Evolutionary conservation across 2,888 invertebrate species (phyloP), one percentile per base, ranked within the genome.

Genomic region (Tridacna gigas): DNA sequence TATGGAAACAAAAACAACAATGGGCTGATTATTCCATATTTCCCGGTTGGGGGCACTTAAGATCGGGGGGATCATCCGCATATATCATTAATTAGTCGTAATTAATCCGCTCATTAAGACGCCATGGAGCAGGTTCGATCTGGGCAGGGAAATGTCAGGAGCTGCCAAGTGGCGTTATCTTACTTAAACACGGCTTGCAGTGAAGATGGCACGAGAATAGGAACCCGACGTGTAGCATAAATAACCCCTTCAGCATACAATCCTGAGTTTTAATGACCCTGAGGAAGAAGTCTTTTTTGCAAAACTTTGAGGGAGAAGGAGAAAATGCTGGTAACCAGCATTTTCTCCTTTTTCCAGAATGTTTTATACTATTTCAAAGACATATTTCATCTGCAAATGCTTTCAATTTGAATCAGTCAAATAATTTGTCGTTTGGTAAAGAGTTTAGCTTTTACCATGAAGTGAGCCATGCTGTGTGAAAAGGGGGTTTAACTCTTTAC

Each of bases 101-200:
- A 67, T 67, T 67, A 67, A 67, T 67, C 15, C 67, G 37, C 37
- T 67, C 67, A 67, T 67, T 67, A 67, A 45, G 67, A 37, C 7
- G 67, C 45, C 45, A 15, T 45, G 67, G 67, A 37, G 45, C 67
- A 67, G 45, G 67, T 67, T 45, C 67, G 67, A 67, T 67, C 67
- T 67, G 67, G 67, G 45, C 67, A 26, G 67, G 45, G n/a, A n/a
- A 67, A 67, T 67, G 67, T 67, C 67, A 67, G 67, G n/a, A 67
- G 45, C 67, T 67, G 67, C 67, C 67, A 67, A 37, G 67, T n/a
- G 67, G 45, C 67, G 45, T 67, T 67, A 67, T 67, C 67, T 67
- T 20, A 37, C 67, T 45, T n/a, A 45, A 67, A 67, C 67, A 67
- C 45, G 7, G 20, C 67, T 67, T 37, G 12, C 45, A 7, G 20